These are phyloP conservation scores for Dromius quadrimaculatus DNA, from an alignment of 2,888 invertebrate genomes.

Conservation along the genomic window DNA sequence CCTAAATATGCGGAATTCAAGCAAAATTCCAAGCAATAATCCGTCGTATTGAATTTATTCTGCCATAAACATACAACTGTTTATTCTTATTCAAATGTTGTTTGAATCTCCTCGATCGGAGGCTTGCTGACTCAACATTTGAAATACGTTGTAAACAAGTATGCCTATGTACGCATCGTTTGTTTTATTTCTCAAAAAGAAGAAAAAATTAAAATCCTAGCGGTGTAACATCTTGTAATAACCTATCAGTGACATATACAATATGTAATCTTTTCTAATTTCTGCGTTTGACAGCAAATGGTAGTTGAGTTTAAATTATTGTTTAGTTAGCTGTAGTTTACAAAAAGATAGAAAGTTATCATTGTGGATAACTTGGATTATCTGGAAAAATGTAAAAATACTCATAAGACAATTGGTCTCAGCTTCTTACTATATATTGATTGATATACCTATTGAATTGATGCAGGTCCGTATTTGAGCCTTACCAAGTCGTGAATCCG, in stretches of 20 bases:
- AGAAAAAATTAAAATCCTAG: too few species aligned
- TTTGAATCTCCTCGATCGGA: background rate
- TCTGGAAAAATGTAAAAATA: too few species aligned
- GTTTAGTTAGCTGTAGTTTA: slow-evolving; percentile 6
- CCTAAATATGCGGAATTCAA: background rate
- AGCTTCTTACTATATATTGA: too few species aligned
- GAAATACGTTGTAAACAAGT: slow-evolving; percentile 23
- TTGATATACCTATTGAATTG: too few species aligned
- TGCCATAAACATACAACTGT: background rate
- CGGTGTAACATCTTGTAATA: slow-evolving; percentile 9
- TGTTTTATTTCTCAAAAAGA: slow-evolving; percentile 13
- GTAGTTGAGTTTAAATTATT: background rate
- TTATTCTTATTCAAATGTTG: background rate
- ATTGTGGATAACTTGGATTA: too few species aligned
- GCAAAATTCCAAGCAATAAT: background rate
- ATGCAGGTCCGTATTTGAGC: too few species aligned
- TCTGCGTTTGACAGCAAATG: background rate
- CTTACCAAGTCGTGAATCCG: too few species aligned
- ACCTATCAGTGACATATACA: slow-evolving; percentile 27
- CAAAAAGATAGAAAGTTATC: too few species aligned
- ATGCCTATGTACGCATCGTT: slow-evolving; percentile 10
- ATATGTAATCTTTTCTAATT: slow-evolving; percentile 27
- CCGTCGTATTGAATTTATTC: background rate
- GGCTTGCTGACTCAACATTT: slow-evolving; percentile 11
- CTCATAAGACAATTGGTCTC: too few species aligned